Evolutionary conservation across 2,113 vertebrate genomes (phyloP).

Genomic region (Aix galericulata): DNA sequence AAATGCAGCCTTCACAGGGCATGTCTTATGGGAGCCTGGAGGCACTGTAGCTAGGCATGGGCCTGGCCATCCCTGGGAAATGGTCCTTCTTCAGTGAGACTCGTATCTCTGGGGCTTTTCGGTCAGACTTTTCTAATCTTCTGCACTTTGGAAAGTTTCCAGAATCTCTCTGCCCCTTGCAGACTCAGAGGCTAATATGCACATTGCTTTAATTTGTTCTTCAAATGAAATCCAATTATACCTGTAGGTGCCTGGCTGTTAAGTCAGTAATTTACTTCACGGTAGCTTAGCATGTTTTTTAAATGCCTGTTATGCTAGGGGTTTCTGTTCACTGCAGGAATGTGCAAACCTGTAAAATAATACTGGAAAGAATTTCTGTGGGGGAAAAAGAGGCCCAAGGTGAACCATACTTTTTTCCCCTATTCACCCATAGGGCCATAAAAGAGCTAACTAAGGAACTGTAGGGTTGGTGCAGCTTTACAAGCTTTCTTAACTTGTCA

Average conservation of each 20-base stretch:
- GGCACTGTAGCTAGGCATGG: not conserved
- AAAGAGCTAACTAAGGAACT: conserved; percentile 2
- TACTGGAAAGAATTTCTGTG: conserved; percentile 63
- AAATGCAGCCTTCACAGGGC: not conserved
- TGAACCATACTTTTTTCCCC: not conserved
- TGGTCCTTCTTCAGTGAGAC: not conserved
- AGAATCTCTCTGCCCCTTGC: conserved; percentile 5
- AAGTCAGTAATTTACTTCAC: conserved; percentile 49
- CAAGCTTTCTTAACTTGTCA: not conserved
- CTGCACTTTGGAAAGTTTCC: conserved; percentile 35
- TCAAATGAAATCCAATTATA: conserved; percentile 40
- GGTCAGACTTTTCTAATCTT: not conserved
- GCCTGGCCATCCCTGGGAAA: not conserved
- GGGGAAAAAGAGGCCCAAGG: conserved; percentile 9
- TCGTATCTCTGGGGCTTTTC: not conserved
- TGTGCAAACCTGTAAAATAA: conserved; percentile 47
- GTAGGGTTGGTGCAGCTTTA: not conserved
- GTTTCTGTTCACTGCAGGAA: conserved; percentile 13
- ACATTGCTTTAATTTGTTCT: conserved; percentile 56
- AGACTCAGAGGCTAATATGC: conserved; percentile 16
- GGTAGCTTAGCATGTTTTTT: conserved; percentile 31
- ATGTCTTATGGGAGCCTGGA: not conserved
- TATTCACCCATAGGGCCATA: not conserved
- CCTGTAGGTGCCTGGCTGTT: conserved; percentile 40
- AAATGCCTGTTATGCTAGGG: conserved; percentile 29